Conservation (phyloP, 2,888 invertebrate genomes). For the Archips xylosteana region DNA sequence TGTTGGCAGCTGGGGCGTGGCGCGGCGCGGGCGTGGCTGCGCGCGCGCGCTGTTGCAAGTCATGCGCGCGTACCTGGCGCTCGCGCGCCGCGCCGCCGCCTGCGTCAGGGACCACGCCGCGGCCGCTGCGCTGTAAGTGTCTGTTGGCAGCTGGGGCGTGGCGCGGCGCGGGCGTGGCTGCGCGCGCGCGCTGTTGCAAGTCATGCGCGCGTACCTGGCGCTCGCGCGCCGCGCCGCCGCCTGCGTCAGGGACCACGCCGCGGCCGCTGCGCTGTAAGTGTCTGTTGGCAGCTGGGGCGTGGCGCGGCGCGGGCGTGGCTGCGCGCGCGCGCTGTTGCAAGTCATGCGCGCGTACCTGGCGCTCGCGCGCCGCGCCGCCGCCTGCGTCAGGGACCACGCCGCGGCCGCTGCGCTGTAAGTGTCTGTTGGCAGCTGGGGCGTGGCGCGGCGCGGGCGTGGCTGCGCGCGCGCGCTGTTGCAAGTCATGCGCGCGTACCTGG, state of each 20-base stretch:
- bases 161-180: conserved; percentile 54
- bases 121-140: too few species aligned
- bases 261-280: conserved; percentile 58
- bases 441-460: conserved; percentile 55
- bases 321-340: conserved; percentile 50
- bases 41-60: conserved; percentile 51
- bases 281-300: too few species aligned
- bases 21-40: conserved; percentile 53
- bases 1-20: too few species aligned
- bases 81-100: conserved; percentile 72
- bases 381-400: conserved; percentile 72
- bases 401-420: conserved; percentile 59
- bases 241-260: conserved; percentile 71
- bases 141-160: too few species aligned
- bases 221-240: conserved; percentile 73
- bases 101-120: conserved; percentile 73
- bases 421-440: too few species aligned
- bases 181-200: conserved; percentile 50
- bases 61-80: conserved; percentile 70
- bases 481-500: conserved; percentile 67
- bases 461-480: conserved; percentile 51
- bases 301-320: conserved; percentile 53
- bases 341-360: conserved; percentile 69
- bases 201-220: conserved; percentile 69
- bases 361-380: conserved; percentile 70